phyloP scores from a whole-genome alignment of 2,888 invertebrate genomes.

The Plebejus argus region DNA sequence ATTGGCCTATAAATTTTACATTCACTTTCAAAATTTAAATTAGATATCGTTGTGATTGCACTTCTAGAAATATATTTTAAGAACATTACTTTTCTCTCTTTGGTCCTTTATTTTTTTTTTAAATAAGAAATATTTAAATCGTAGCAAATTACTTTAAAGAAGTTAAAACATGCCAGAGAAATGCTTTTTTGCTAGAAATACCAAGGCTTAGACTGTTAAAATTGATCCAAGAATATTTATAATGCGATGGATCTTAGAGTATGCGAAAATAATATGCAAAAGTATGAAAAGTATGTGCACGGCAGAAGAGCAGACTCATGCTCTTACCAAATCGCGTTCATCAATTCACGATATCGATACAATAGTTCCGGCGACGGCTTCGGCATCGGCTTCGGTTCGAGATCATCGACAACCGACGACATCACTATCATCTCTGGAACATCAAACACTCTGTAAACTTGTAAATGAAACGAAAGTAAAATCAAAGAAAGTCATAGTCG shows the following conservation, averaged over 20 bases:
- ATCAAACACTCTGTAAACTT: conserved; percentile 17
- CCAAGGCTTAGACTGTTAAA: background rate
- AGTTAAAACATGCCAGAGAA: background rate
- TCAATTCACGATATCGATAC: conserved; percentile 66
- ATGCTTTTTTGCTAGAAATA: background rate
- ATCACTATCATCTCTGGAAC: conserved; percentile 70
- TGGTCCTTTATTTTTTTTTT: no score
- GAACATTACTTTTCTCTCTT: background rate
- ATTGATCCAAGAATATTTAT: background rate
- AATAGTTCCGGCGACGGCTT: conserved; percentile 60
- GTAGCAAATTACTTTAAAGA: background rate
- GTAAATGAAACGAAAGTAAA: conserved; percentile 14
- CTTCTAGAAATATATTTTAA: background rate
- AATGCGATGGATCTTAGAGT: background rate
- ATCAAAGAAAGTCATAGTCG: conserved; percentile 11
- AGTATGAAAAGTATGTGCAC: conserved; percentile 7
- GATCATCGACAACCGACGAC: conserved; percentile 63
- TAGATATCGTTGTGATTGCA: background rate
- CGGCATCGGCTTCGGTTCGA: conserved; percentile 58
- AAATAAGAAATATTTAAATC: no score
- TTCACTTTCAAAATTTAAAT: conserved; percentile 15
- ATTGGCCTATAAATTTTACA: conserved; percentile 4
- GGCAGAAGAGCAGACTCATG: conserved; percentile 20
- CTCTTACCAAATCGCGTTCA: conserved; percentile 69
- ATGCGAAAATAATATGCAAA: conserved; percentile 1